Base-by-base conservation (phyloP, 2,113 vertebrate genomes). In the Australoheros scitulus region DNA sequence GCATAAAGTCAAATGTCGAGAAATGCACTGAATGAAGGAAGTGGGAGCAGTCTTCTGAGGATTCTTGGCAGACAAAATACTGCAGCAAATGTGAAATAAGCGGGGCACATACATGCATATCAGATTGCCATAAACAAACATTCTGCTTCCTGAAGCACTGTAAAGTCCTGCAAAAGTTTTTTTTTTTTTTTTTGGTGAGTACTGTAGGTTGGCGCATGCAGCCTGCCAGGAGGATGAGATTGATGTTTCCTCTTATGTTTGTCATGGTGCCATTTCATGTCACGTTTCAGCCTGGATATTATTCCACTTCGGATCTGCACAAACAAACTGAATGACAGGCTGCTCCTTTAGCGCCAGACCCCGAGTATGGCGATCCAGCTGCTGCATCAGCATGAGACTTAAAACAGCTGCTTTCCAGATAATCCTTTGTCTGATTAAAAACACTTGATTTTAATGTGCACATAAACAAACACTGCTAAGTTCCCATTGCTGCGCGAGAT, bases 111-210 rank as follows among this genome's bases (percentile, higher is more conserved):
- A 88, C 86, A 89, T 32, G 47, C 59, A 77, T 92, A 91, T 94
- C 87, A 64, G 2, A 93, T 95, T 94, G 94, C 93, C 94, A 95
- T 93, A 94, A 94, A 94, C 92, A 94, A 94, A 94, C 87, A 93
- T 10, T 78, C 17, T 18, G 57, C 88, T 94, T 94, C 92, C 91
- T 86, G 90, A 85, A 79, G 32, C 74, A 87, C 63, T 81, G 82
- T 59, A 63, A 83, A 87, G 77, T 83, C 52, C 81, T 56, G 91
- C 43, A 58, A 68, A 76, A 24, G 75, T 83, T 26, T 61, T 55
- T 38, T 38, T 38, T 9, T 2, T 9, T 36, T 36, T 75, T 83
- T 32, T 65, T 55, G 57, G 79, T 10, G 60, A 34, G 79, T 26
- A 26, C 24, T 26, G 24, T 29, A 72, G 15, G 24, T 20, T 26